Base-by-base conservation (phyloP, 2,888 invertebrate genomes). In the Tromatobia lineatoria region DNA sequence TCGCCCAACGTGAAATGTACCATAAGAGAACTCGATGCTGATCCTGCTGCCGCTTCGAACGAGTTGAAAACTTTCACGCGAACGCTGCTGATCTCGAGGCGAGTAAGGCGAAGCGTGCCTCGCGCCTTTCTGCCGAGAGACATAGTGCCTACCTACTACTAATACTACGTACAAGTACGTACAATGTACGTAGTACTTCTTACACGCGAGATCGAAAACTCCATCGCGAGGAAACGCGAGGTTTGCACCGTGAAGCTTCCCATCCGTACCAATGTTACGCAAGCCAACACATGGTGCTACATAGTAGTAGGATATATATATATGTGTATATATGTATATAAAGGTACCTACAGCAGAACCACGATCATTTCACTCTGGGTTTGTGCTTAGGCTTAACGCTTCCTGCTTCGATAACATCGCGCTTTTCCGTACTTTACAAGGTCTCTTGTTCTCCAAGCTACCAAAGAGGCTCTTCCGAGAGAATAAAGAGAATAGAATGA, bases 381-480 rank as follows among this genome's bases (percentile, higher is more conserved):
- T 45, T 34, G 38, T 50, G 61, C 75, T 73, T 57, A 47, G 59
- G 61, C 66, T 73, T 57, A 47, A 73, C 61, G 77, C 80, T 84
- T 84, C 83, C 83, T 84, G 80, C 77, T 80, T 84, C 83, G 83
- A 84, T 84, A 84, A 69, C 77, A 84, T 84, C 83, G 42, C 47
- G 73, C 61, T 80, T 84, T 84, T 77, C 76, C 83, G 83, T 84
- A 80, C 77, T 80, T 80, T 77, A 80, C 83, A 84, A 84, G 80
- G 80, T 84, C 80, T 69, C 80, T 77, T 74, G 77, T 83, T 83
- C 80, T 64, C 38, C 38, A 38, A 38, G 64, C n/a, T 18, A 38
- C 34, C 42, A n/a, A 11, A 8, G n/a, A 18, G 13, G 52, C 52
- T 42, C 50, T 8, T 42, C 61, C n/a, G 29, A 64, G 74, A 80